Base-by-base conservation (phyloP, 2,113 vertebrate genomes). In the Anthoscopus minutus region DNA sequence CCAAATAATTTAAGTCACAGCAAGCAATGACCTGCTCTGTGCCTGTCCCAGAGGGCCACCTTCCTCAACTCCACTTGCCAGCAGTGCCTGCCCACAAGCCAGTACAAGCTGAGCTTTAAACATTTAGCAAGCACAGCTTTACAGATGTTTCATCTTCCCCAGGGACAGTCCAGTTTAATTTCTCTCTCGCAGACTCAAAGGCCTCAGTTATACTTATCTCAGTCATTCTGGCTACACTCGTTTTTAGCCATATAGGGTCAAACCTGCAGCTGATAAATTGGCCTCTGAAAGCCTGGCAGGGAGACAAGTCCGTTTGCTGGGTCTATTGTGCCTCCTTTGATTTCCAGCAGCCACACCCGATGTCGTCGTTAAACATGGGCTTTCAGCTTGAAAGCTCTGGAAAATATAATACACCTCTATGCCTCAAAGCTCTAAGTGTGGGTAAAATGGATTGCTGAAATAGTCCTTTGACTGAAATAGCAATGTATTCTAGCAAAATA, bases 251-350 rank as follows among this genome's bases (percentile, higher is more conserved):
- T 95, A 94, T 94, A 95, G 94, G 84, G 90, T 67, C 80, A 97
- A 96, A 97, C 88, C 93, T 94, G 95, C 88, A 94, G 92, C 95
- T 96, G 94, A 94, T 95, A 95, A 96, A 96, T 92, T 82, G 78
- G 93, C 93, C 90, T 82, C 94, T 95, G 94, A 73, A 96, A 95
- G 88, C 51, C 93, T 96, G 94, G 94, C 93, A 96, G 69, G 47
- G 71, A 95, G 77, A 96, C 94, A 97, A 97, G 93, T 89, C 77
- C 78, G 42, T 97, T 96, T 96, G 89, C 73, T 44, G 84, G 71
- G 86, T 70, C 86, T 93, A 96, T 73, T 90, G 92, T 95, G 90
- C 93, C 95, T 95, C 91, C 79, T 86, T 71, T 96, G 95, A 96
- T 96, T 96, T 96, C 95, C 96, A 96, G 89, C 86, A 94, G 96